Conservation (phyloP, 1,140 invertebrate genomes). For the Hesperophylax magnus region DNA sequence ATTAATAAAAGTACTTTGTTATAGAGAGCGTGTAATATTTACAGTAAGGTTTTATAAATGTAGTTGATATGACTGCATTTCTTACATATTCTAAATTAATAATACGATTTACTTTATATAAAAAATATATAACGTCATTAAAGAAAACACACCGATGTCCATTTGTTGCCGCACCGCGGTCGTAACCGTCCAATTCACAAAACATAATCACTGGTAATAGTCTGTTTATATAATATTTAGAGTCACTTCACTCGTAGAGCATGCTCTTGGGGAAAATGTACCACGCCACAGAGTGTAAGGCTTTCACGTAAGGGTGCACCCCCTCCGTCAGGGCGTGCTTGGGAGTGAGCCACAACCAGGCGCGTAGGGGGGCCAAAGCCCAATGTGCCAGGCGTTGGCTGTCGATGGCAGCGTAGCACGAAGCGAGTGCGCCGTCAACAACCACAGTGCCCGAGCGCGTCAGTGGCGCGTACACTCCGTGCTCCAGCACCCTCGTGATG, state of each 20-base stretch:
- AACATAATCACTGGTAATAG: too few species aligned
- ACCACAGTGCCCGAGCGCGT: slow-evolving; percentile 90
- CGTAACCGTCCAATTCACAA: background rate
- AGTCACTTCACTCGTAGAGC: slow-evolving; percentile 60
- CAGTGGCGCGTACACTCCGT: slow-evolving; percentile 91
- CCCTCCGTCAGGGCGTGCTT: slow-evolving; percentile 67
- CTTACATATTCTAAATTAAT: slow-evolving; percentile 34
- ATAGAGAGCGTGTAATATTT: slow-evolving; percentile 11
- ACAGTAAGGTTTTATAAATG: slow-evolving; percentile 16
- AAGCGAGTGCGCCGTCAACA: slow-evolving; percentile 91
- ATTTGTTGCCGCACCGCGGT: background rate
- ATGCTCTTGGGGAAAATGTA: slow-evolving; percentile 77
- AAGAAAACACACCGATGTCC: slow-evolving; percentile 29
- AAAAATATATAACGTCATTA: slow-evolving; percentile 32
- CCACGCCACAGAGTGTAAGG: slow-evolving; percentile 81
- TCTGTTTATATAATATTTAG: background rate
- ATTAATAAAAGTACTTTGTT: background rate
- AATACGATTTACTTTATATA: slow-evolving; percentile 19
- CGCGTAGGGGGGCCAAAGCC: slow-evolving; percentile 84
- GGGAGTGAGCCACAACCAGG: slow-evolving; percentile 63
- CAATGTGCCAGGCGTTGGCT: slow-evolving; percentile 89
- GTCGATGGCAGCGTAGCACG: slow-evolving; percentile 94
- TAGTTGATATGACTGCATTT: slow-evolving; percentile 10
- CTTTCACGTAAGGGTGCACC: slow-evolving; percentile 89
- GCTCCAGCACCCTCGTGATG: slow-evolving; percentile 71